Base-by-base conservation (phyloP, 2,888 invertebrate species). In the Sturmia bella region DNA sequence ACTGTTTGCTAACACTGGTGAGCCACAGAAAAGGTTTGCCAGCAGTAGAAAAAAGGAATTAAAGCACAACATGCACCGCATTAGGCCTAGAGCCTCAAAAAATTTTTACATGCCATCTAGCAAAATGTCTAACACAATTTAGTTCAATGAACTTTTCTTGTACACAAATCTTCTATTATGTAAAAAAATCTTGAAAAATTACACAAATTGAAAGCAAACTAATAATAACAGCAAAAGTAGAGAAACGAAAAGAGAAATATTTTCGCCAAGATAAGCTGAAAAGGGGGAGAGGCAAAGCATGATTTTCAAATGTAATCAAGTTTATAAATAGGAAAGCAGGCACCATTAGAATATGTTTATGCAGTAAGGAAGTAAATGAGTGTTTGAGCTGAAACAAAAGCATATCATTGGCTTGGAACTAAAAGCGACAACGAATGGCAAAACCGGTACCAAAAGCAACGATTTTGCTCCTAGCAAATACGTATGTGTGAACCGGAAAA, bases 291-390 rank as follows among this genome's bases (percentile, higher is more conserved):
- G 77, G 56, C 77, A 77, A 77, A 56, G 56, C 77, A 70, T 77
- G 69, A 77, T 70, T 77, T 77, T 77, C 64, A 48, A 74, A 70
- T 57, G 61, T 6, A 50, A 32, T 56, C 27, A 70, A 48, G 24
- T 41, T 13, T 41, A 43, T 32, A 66, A 75, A 59, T 52, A 59
- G 64, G 75, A 57, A 70, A 75, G 70, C 75, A 75, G 41, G 41
- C 70, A 70, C 80, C 75, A 80, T 75, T 80, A 75, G 80, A 75
- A 75, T 75, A 64, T 80, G 66, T n/a, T n/a, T n/a, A n/a, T n/a
- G n/a, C n/a, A n/a, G 74, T 64, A 80, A 80, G 75, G 80, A 80
- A 80, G 80, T 80, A 70, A 80, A 68, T 32, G 24, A 52, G 57
- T 57, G 52, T 32, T 52, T 39, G 37, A 57, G 64, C 64, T 75